A percentile compares a stretch with the other conserved stretches of the same genome.
phyloP scores from a whole-genome alignment of 2,888 invertebrate genomes.

The Drosophila monieri region DNA sequence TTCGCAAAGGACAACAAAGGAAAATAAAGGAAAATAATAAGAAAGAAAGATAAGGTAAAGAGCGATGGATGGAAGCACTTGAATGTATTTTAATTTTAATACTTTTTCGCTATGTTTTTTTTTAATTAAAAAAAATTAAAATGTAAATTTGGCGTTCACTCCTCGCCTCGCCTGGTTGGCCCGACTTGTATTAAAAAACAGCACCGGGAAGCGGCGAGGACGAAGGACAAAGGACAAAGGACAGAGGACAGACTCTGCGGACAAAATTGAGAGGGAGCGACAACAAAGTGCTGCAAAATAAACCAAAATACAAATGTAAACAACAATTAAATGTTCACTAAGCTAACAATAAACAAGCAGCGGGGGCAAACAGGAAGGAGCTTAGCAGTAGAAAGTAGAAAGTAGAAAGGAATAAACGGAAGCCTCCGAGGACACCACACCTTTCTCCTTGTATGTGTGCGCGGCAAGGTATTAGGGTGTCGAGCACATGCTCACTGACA shows the following conservation, averaged over 20 bases:
- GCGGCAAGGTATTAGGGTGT: conserved; percentile 10
- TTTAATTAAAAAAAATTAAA: conserved; percentile 79
- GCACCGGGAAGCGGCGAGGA: conserved; percentile 1
- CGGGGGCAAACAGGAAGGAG: neutral
- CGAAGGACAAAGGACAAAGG: too few species aligned
- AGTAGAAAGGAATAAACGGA: neutral
- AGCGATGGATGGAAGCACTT: conserved; percentile 40
- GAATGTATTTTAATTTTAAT: conserved; percentile 60
- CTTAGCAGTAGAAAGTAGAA: neutral
- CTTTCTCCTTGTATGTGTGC: conserved; percentile 4
- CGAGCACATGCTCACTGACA: conserved; percentile 15
- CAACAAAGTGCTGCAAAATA: conserved; percentile 53
- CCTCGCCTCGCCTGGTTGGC: too few species aligned
- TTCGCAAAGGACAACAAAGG: conserved; percentile 13
- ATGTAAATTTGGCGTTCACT: conserved; percentile 62
- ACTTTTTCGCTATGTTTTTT: conserved; percentile 27
- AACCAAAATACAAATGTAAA: conserved; percentile 75
- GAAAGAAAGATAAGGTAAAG: conserved; percentile 1
- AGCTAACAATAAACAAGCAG: conserved; percentile 57
- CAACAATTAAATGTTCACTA: conserved; percentile 78
- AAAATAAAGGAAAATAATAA: conserved; percentile 11
- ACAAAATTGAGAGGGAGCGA: neutral
- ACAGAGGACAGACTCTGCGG: neutral
- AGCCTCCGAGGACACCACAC: conserved; percentile 8
- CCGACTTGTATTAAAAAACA: conserved; percentile 50